These are phyloP conservation scores for Acridotheres tristis DNA, from an alignment of 2,797 vertebrate genomes.

Conservation along the genomic window DNA sequence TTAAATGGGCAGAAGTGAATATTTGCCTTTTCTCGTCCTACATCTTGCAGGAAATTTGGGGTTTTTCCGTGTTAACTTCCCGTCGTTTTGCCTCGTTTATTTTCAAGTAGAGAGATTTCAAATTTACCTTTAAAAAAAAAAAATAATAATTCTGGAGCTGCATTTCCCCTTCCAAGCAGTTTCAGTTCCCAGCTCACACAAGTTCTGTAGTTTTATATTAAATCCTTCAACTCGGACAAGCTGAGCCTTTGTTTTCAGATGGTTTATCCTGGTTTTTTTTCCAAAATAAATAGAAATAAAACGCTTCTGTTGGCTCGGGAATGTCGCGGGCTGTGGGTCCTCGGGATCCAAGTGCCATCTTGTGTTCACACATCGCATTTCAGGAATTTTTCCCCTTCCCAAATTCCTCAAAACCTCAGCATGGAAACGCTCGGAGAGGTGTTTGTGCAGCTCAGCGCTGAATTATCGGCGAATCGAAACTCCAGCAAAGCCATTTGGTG, in stretches of 20 bases:
- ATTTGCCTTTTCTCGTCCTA: background rate
- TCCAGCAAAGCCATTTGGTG: background rate
- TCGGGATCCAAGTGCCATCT: conserved; percentile 76
- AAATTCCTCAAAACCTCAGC: background rate
- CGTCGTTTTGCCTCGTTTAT: background rate
- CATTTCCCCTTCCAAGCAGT: background rate
- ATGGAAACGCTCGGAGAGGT: background rate
- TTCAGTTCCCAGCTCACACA: background rate
- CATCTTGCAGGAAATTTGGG: background rate
- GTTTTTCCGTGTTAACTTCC: background rate
- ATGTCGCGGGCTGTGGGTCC: background rate
- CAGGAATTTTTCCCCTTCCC: background rate
- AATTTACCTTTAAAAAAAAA: background rate
- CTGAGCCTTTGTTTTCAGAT: background rate
- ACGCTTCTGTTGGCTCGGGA: background rate
- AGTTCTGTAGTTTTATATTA: background rate
- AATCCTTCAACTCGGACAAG: background rate
- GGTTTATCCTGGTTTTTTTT: conserved; percentile 21
- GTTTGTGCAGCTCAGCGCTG: background rate
- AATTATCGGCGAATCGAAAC: background rate
- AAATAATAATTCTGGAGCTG: no score
- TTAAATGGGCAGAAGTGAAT: background rate
- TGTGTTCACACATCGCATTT: conserved; percentile 55
- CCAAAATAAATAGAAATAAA: background rate
- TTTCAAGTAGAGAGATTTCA: background rate